A percentile compares a stretch with the other conserved stretches of the same genome.
phyloP scores from a whole-genome alignment of 2,797 vertebrate species.

The Sarcophilus harrisii region DNA sequence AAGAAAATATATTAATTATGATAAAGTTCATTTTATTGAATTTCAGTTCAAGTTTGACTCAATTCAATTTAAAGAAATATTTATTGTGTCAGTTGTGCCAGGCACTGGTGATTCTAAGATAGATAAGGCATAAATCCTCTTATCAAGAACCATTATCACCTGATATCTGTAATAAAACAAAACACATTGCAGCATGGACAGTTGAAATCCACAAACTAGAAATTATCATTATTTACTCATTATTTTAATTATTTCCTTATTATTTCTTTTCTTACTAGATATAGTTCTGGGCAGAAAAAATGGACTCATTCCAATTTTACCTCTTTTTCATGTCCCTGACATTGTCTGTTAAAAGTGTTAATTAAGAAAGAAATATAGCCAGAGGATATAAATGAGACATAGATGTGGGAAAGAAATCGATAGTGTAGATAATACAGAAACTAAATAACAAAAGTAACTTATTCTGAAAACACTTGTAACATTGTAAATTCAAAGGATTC shows the following conservation, averaged over 20 bases:
- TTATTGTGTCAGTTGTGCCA: neutral
- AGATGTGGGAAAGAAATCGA: neutral
- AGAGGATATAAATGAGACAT: conserved; percentile 5
- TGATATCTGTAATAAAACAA: conserved; percentile 50
- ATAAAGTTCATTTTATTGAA: conserved; percentile 22
- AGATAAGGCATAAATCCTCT: neutral
- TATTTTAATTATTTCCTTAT: conserved; percentile 52
- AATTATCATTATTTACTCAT: conserved; percentile 57
- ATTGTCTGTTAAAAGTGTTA: conserved; percentile 26
- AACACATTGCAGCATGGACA: conserved; percentile 53
- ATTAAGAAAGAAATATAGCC: conserved; percentile 15
- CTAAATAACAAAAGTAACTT: neutral
- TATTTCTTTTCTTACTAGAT: conserved; percentile 44
- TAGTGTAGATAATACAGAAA: conserved; percentile 1
- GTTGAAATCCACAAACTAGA: conserved; percentile 60
- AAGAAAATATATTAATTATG: conserved; percentile 56
- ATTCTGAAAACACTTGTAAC: neutral
- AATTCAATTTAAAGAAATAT: neutral
- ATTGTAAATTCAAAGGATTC: conserved; percentile 7
- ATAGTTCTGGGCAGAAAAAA: conserved; percentile 40
- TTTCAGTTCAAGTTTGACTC: neutral
- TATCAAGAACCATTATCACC: neutral
- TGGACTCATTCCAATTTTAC: conserved; percentile 45
- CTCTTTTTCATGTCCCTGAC: neutral
- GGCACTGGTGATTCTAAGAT: neutral